Conservation (phyloP, 2,113 vertebrate species). For the Phyllostomus hastatus region DNA sequence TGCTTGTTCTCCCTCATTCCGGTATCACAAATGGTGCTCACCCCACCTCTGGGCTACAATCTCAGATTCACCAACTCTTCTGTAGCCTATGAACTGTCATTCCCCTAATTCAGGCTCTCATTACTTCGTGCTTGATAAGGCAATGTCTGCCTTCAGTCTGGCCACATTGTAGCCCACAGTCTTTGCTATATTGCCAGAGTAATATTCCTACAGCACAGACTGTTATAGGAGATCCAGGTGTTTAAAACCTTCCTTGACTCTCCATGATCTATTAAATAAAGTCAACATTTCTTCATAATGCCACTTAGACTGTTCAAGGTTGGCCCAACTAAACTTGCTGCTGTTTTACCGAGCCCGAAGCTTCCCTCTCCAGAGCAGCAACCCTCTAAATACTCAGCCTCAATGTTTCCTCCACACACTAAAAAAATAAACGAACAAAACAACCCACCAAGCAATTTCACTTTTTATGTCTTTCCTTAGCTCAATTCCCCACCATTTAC, state of each 20-base stretch:
- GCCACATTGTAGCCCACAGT: background rate
- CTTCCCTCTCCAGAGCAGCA: background rate
- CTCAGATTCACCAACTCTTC: background rate
- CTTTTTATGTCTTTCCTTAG: background rate
- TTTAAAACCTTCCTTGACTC: constrained; percentile 21
- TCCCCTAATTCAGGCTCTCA: background rate
- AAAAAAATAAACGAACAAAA: background rate
- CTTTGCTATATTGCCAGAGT: background rate
- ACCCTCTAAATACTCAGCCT: background rate
- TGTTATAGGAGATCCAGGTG: background rate
- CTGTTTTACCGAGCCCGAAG: background rate
- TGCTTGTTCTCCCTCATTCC: background rate
- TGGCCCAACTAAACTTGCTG: background rate
- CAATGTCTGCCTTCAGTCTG: background rate
- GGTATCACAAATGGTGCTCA: background rate
- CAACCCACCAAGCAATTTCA: background rate
- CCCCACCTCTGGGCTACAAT: background rate
- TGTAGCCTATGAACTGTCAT: background rate
- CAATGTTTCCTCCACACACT: background rate
- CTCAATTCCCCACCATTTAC: background rate
- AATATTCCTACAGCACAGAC: background rate
- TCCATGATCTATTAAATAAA: background rate
- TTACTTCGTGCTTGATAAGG: background rate
- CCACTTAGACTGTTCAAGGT: background rate
- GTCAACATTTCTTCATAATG: background rate